Conservation (phyloP, 2,888 invertebrate genomes). For the Notodromas monacha region DNA sequence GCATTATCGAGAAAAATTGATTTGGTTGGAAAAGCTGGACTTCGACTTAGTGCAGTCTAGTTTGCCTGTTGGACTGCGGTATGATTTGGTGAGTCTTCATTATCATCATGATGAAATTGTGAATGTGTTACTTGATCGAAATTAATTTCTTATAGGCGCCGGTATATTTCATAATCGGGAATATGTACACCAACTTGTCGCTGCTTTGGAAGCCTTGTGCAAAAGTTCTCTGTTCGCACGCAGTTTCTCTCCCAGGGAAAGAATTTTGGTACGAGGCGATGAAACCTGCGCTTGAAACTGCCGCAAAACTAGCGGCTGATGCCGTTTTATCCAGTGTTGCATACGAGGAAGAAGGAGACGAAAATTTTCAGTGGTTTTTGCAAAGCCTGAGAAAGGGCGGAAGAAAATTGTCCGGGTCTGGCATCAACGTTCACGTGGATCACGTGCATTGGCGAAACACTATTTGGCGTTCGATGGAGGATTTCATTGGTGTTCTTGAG, state of each 20-base stretch:
- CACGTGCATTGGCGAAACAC: conserved; percentile 43
- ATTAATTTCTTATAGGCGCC: conserved; percentile 27
- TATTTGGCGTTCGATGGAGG: conserved; percentile 35
- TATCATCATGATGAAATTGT: too few relatives aligned
- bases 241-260: conserved; percentile 24
- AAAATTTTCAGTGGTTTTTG: too few relatives aligned
- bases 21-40: conserved; percentile 34
- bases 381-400: too few relatives aligned
- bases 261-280: conserved; percentile 53
- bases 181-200: conserved; percentile 50
- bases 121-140: too few relatives aligned
- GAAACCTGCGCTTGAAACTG: too few relatives aligned
- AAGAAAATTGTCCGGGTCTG: too few relatives aligned
- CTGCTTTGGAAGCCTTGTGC: conserved; percentile 53
- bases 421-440: conserved; percentile 20
- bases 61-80: conserved; percentile 12
- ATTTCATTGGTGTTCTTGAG: too few relatives aligned
- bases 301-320: too few relatives aligned
- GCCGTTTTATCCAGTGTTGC: too few relatives aligned
- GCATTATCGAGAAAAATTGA: conserved; percentile 41
- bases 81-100: neutral
- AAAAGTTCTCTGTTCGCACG: conserved; percentile 38
- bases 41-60: conserved; percentile 12
- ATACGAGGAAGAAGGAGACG: too few relatives aligned
- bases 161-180: conserved; percentile 43